Conservation (phyloP, 2,797 vertebrate species). For the Bryconaethiops microstoma region DNA sequence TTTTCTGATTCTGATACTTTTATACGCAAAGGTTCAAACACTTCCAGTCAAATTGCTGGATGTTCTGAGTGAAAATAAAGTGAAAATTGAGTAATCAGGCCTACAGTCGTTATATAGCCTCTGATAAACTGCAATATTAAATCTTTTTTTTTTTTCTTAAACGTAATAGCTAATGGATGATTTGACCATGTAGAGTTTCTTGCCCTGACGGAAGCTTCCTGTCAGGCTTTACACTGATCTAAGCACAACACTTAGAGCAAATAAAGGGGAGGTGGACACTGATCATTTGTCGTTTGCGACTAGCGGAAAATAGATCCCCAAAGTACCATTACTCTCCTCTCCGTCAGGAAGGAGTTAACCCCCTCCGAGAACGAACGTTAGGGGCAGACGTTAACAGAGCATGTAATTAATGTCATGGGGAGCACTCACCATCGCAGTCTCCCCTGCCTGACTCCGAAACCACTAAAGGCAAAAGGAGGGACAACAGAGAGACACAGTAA, state of each 20-base stretch:
- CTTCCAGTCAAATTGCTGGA: too few relatives aligned
- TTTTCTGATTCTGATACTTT: too few relatives aligned
- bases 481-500: background rate
- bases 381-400: slow-evolving; percentile 91
- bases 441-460: slow-evolving; percentile 74
- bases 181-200: slow-evolving; percentile 29
- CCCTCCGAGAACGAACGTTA: slow-evolving; percentile 67
- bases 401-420: slow-evolving; percentile 94
- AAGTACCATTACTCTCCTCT: slow-evolving; percentile 75
- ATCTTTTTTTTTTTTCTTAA: background rate
- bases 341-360: slow-evolving; percentile 83
- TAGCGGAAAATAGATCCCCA: slow-evolving; percentile 74
- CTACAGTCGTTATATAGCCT: background rate
- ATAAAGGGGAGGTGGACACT: slow-evolving; percentile 43
- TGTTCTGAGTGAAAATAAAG: too few relatives aligned
- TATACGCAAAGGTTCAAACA: too few relatives aligned
- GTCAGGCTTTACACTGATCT: slow-evolving; percentile 24
- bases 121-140: slow-evolving; percentile 3
- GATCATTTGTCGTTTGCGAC: slow-evolving; percentile 70
- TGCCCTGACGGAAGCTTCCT: slow-evolving; percentile 14
- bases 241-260: slow-evolving; percentile 63
- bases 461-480: background rate
- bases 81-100: background rate
- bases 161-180: slow-evolving; percentile 9
- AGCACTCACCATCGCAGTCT: slow-evolving; percentile 88